Evolutionary conservation across 2,797 vertebrate genomes (phyloP).

Genomic region (Rhyacichthys aspro): DNA sequence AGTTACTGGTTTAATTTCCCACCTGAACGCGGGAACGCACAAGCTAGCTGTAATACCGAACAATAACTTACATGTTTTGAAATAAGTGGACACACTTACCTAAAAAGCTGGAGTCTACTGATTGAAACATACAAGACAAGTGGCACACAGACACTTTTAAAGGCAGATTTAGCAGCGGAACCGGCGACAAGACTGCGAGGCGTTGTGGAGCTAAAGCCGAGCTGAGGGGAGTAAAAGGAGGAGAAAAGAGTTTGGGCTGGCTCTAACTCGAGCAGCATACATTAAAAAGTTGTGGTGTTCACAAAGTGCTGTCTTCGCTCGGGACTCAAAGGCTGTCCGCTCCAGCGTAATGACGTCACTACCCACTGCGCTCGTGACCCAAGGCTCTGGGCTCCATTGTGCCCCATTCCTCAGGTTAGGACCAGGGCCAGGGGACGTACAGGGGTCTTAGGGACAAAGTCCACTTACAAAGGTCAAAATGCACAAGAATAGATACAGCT

Average conservation of each 20-base stretch:
- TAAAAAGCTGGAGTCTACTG: slow-evolving; percentile 22
- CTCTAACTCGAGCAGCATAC: slow-evolving; percentile 47
- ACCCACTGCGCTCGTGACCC: slow-evolving; percentile 65
- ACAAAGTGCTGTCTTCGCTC: slow-evolving; percentile 38
- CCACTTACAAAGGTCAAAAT: no score
- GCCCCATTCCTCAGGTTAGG: slow-evolving; percentile 53
- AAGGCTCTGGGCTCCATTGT: slow-evolving; percentile 46
- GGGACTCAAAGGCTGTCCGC: slow-evolving; percentile 53
- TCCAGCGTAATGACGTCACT: slow-evolving; percentile 76
- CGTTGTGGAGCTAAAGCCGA: slow-evolving; percentile 17
- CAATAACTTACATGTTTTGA: slow-evolving; percentile 9
- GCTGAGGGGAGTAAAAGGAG: slow-evolving; percentile 31
- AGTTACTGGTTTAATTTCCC: slow-evolving; percentile 15
- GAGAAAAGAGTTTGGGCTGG: slow-evolving; percentile 25
- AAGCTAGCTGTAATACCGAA: background rate
- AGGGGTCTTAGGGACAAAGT: no score
- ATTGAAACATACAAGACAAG: slow-evolving; percentile 33
- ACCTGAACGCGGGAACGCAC: background rate
- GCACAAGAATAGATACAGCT: no score
- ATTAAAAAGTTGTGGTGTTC: slow-evolving; percentile 66
- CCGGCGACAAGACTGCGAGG: slow-evolving; percentile 35
- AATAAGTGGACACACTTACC: slow-evolving; percentile 53
- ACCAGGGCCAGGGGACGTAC: background rate
- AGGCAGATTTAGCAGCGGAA: no score
- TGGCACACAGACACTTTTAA: slow-evolving; percentile 33